Base-by-base conservation (phyloP, 1,140 invertebrate genomes). In the Drosophila micromelanica region DNA sequence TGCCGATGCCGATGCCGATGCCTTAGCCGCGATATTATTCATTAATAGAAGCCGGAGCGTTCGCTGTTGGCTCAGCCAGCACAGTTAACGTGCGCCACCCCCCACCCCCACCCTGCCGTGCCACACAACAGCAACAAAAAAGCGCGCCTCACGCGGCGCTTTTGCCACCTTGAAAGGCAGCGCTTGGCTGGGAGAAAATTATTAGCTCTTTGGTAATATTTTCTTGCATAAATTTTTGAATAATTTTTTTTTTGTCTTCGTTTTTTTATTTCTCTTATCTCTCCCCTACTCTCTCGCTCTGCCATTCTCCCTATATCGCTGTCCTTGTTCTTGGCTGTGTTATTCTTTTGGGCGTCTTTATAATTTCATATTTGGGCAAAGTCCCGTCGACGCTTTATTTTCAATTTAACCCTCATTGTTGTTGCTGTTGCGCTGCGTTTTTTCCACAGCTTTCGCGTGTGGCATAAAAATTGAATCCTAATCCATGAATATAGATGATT, bases 401-500 rank as follows among this genome's bases (percentile, higher is more conserved):
- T 90, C 87, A 90, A 89, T 90, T 90, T 90, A 90, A 90, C 87
- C 79, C 80, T 77, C 80, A 73, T 90, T 85, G 76, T 73, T 70
- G 67, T 75, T 65, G 60, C 48, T 52, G 67, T 9, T n/a, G 13
- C 9, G 56, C 59, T 56, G n/a, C 15, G 46, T 57, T 63, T 62
- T 63, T 69, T 67, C 56, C 38, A 40, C 37, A 46, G 68, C 75
- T 75, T 68, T 73, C 60, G 75, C 72, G 71, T 76, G 80, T 78
- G 73, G 85, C 81, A 78, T 87, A 91, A 91, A 91, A 91, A 91
- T 91, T 91, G 90, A 91, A 91, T 91, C 90, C 90, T 91, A 91
- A 91, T 91, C 90, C 90, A 91, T 91, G 90, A 91, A 91, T 91
- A 91, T 91, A 91, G 90, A 91, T 91, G 90, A 91, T 91, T 91